Conservation (phyloP, 1,140 invertebrate genomes). For the Nylanderia fulva region DNA sequence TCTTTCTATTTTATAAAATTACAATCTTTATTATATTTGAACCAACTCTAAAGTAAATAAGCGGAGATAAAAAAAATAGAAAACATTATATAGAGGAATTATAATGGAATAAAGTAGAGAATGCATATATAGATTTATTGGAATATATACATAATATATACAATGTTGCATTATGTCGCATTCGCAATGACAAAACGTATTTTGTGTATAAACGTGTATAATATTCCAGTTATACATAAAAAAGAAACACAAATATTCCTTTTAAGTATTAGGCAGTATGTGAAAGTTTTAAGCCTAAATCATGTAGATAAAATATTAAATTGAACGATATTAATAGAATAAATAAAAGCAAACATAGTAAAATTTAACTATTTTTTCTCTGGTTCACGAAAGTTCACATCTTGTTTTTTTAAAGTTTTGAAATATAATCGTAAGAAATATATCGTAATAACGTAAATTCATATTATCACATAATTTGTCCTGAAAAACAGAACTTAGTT, state of each 20-base stretch:
- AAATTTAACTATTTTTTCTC: not conserved
- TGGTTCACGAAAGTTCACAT: not conserved
- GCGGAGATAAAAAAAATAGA: not conserved
- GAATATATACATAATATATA: not conserved
- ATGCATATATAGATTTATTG: not conserved
- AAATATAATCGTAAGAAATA: not conserved
- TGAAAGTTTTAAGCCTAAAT: not conserved
- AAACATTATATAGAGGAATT: not conserved
- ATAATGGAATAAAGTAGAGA: slow-evolving; percentile 7
- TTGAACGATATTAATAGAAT: not conserved
- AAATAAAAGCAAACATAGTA: not conserved
- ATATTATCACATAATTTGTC: not conserved
- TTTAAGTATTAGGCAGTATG: not conserved
- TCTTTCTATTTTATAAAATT: not conserved
- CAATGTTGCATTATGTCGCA: not conserved
- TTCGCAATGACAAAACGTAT: not conserved
- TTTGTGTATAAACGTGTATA: not conserved
- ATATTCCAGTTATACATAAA: not conserved
- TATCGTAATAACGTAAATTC: not conserved
- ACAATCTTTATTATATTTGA: not conserved
- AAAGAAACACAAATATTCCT: not conserved
- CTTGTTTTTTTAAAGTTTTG: no score
- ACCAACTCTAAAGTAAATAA: not conserved
- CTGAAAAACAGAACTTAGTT: not conserved
- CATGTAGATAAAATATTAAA: not conserved